phyloP scores from a whole-genome alignment of 2,113 vertebrate genomes.

The Xyrauchen texanus region DNA sequence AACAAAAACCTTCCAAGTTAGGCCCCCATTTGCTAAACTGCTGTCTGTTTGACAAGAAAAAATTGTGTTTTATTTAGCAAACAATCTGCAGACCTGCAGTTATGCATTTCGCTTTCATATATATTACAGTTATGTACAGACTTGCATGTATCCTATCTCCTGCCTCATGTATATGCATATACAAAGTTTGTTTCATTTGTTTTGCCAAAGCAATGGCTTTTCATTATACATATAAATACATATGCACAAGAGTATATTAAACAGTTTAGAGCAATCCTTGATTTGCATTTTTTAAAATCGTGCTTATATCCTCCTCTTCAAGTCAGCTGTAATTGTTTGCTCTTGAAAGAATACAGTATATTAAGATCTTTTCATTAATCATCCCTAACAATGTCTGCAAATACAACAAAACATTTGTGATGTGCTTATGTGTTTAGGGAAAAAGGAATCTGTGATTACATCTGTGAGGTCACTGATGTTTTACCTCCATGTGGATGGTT shows the following conservation, averaged over 20 bases:
- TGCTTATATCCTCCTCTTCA: neutral
- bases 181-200: neutral
- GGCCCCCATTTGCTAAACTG: neutral
- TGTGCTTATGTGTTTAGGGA: no score
- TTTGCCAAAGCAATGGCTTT: neutral
- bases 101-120: neutral
- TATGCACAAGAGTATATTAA: no score
- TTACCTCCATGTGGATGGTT: no score
- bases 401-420: no score
- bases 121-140: conserved; percentile 22
- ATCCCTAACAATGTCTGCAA: no score
- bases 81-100: neutral
- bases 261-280: neutral
- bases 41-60: neutral
- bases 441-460: neutral
- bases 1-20: neutral
- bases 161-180: neutral
- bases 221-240: neutral
- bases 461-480: neutral
- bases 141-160: neutral
- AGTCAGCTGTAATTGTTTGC: neutral
- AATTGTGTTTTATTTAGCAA: neutral
- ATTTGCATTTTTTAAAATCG: neutral
- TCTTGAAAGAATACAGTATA: neutral
- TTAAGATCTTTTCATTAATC: no score